Percentiles rank a stretch among this genome's conserved stretches.
phyloP scores from a whole-genome alignment of 1,140 invertebrate genomes.

The Argopecten irradians region DNA sequence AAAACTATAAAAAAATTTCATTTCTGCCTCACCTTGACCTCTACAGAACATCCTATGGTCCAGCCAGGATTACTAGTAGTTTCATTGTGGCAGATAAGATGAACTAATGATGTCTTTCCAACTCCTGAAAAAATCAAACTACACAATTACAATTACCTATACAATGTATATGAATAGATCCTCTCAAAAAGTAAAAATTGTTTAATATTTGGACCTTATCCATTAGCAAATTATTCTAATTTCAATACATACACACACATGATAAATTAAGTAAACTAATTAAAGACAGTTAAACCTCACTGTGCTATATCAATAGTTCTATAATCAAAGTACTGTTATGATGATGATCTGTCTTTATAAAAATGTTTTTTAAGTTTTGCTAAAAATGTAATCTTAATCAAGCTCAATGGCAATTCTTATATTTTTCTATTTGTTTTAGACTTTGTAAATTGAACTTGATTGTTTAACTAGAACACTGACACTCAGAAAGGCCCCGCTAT shows the following conservation, averaged over 20 bases:
- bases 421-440: too few species aligned
- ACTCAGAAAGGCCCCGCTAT: too few species aligned
- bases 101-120: constrained; percentile 95
- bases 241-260: not conserved
- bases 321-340: too few species aligned
- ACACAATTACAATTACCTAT: too few species aligned
- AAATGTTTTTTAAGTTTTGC: too few species aligned
- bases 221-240: not conserved
- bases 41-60: constrained; percentile 96
- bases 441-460: too few species aligned
- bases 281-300: not conserved
- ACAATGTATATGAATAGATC: too few species aligned
- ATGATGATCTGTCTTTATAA: too few species aligned
- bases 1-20: too few species aligned
- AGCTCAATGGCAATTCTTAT: too few species aligned
- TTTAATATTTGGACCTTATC: not conserved
- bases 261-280: not conserved
- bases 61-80: constrained; percentile 90
- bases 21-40: constrained; percentile 84
- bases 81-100: constrained; percentile 92
- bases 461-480: too few species aligned
- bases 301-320: not conserved
- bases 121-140: constrained; percentile 89
- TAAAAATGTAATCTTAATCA: too few species aligned
- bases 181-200: constrained; percentile 45